phyloP scores from a whole-genome alignment of 2,888 invertebrate genomes.

The Leucophenga montana region DNA sequence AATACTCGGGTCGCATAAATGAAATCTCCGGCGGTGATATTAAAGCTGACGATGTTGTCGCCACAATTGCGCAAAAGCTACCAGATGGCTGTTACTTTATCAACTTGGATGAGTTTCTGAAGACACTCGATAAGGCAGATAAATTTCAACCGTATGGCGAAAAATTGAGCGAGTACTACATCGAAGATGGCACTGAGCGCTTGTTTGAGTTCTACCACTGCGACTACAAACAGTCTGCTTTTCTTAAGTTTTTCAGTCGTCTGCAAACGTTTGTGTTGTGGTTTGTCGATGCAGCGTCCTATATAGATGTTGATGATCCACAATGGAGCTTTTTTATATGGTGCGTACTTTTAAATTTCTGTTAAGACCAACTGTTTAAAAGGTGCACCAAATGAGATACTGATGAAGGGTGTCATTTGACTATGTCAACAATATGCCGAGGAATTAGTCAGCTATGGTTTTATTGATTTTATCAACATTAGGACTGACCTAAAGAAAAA shows the following conservation, averaged over 20 bases:
- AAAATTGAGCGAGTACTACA: constrained; percentile 77
- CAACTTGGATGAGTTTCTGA: constrained; percentile 83
- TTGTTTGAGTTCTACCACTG: constrained; percentile 88
- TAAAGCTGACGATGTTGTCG: constrained; percentile 84
- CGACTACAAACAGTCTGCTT: constrained; percentile 81
- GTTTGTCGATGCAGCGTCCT: constrained; percentile 97
- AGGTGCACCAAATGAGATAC: too few species aligned
- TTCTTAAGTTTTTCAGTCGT: constrained; percentile 85
- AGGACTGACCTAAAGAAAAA: too few species aligned
- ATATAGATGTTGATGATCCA: constrained; percentile 92
- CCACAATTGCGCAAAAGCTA: constrained; percentile 80
- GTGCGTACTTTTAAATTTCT: constrained; percentile 74
- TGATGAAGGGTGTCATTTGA: too few species aligned
- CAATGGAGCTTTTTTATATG: constrained; percentile 91
- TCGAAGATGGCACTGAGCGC: constrained; percentile 69
- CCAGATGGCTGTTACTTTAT: constrained; percentile 80
- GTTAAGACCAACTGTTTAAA: too few species aligned
- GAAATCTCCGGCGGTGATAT: constrained; percentile 75
- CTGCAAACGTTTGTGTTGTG: constrained; percentile 94
- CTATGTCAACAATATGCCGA: too few species aligned
- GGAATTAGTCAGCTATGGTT: too few species aligned
- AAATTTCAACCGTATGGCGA: constrained; percentile 85
- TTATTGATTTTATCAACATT: too few species aligned
- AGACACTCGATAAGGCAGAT: constrained; percentile 81
- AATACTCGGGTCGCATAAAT: constrained; percentile 80